Base-by-base conservation (phyloP, 2,888 invertebrate genomes). In the Creontiades dilutus region DNA sequence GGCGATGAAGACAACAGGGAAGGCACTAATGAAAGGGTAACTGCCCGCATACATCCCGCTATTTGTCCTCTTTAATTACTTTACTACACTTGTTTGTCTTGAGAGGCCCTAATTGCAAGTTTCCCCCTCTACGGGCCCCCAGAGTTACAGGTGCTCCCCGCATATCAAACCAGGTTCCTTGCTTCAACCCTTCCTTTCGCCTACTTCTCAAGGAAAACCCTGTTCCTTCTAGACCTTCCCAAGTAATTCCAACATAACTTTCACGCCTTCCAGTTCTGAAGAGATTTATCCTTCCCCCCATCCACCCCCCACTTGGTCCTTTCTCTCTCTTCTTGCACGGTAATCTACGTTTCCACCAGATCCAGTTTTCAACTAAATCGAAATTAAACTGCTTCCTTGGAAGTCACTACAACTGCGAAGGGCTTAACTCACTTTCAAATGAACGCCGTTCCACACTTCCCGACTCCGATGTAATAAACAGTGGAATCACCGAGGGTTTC, bases 71-170 rank as follows among this genome's bases (percentile, higher is more conserved):
- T 88, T 88, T 76, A 88, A 88, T 88, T 88, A 88, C 88, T 88
- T 88, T 80, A 88, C 88, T 78, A 88, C 88, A 88, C 88, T 88
- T 88, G 88, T 88, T 88, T 88, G 88, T 88, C 88, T 88, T 88
- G 76, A 80, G 88, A 88, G 88, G 61, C 88, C 80, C 88, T 88
- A 88, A 88, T 88, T 88, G 88, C 88, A 80, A 88, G 88, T 27
- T 23, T 16, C 46, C 86, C 47, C 46, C 86, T 46, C 14, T 47
- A 46, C 61, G 13, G 7, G n/a, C 75, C 68, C 19, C 47, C 47
- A 52, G 82, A 82, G 80, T 88, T 88, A 88, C 88, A 88, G 88
- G 88, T 88, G 88, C 88, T 88, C 78, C 88, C 88, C 88, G 88
- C 88, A 88, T 88, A 88, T 88, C 88, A 88, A 88, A 88, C 88